A percentile compares a stretch with the other conserved stretches of the same genome.
Evolutionary conservation across 1,140 invertebrate genomes (phyloP).

Genomic region (Platyscapa corneri): DNA sequence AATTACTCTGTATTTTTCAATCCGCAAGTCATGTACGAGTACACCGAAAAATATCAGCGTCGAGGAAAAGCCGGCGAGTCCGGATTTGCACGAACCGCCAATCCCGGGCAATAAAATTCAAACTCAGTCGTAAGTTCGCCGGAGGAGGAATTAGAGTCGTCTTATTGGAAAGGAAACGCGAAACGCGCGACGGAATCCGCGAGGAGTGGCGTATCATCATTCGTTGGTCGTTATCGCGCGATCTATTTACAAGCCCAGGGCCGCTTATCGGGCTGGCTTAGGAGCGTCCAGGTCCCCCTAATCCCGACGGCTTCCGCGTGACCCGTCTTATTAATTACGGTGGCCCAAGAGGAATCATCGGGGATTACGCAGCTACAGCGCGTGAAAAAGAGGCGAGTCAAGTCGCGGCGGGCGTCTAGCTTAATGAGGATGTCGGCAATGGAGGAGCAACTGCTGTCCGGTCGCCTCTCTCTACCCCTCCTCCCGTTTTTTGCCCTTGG

Average conservation of each 20-base stretch:
- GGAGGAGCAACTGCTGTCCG: neutral
- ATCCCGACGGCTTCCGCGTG: neutral
- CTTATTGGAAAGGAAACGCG: too few relatives aligned
- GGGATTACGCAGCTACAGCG: neutral
- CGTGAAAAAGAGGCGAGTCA: neutral
- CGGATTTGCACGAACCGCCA: neutral
- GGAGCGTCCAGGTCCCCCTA: too few relatives aligned
- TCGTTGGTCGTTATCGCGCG: too few relatives aligned
- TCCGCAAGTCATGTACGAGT: neutral
- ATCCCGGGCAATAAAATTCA: too few relatives aligned
- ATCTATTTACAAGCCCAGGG: too few relatives aligned
- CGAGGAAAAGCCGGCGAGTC: neutral
- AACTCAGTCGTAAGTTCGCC: too few relatives aligned
- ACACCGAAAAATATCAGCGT: too few relatives aligned
- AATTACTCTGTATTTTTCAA: neutral
- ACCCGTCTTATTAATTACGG: neutral
- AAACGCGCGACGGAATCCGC: too few relatives aligned
- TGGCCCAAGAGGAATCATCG: neutral
- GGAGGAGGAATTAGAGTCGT: too few relatives aligned
- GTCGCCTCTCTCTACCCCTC: too few relatives aligned
- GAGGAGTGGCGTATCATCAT: too few relatives aligned
- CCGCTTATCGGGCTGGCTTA: too few relatives aligned
- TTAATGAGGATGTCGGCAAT: constrained; percentile 43
- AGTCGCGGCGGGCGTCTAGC: neutral
- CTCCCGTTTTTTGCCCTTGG: neutral